Percentiles rank a stretch among this genome's conserved stretches.
Evolutionary conservation across 2,797 vertebrate genomes (phyloP).

Genomic region (Catostomus latipinnis): DNA sequence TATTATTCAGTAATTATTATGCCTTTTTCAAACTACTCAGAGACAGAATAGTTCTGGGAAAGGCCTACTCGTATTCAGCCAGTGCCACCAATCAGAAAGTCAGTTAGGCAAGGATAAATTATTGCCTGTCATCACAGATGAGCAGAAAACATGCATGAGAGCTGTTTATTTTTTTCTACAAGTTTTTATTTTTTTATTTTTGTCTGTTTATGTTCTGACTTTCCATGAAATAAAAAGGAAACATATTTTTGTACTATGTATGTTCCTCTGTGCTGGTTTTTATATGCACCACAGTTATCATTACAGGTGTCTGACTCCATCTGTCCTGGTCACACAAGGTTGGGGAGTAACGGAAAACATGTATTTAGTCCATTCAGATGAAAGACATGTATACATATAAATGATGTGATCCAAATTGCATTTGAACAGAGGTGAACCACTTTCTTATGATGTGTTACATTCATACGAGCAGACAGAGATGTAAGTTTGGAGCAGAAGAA

Average conservation of each 20-base stretch:
- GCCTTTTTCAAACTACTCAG: conserved; percentile 98
- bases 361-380: too few relatives aligned
- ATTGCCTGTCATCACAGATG: conserved; percentile 60
- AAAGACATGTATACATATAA: too few relatives aligned
- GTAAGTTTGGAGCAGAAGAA: too few relatives aligned
- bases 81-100: conserved; percentile 91
- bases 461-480: too few relatives aligned
- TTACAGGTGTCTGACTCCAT: neutral
- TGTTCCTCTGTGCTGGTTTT: conserved; percentile 35
- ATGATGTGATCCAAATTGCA: too few relatives aligned
- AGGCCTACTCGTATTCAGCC: conserved; percentile 91
- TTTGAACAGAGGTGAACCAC: too few relatives aligned
- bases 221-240: conserved; percentile 89
- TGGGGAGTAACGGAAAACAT: too few relatives aligned
- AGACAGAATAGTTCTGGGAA: conserved; percentile 96
- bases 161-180: conserved; percentile 96
- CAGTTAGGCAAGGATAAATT: conserved; percentile 70
- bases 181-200: conserved; percentile 72
- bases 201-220: conserved; percentile 85
- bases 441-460: too few relatives aligned
- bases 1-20: conserved; percentile 99
- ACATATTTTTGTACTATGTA: conserved; percentile 94
- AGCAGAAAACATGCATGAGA: conserved; percentile 76
- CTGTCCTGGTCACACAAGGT: too few relatives aligned
- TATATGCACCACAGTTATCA: neutral